Evolutionary conservation across 1,140 invertebrate species (phyloP), one percentile per base, ranked within the genome.

Genomic region (Euglossa dilemma): DNA sequence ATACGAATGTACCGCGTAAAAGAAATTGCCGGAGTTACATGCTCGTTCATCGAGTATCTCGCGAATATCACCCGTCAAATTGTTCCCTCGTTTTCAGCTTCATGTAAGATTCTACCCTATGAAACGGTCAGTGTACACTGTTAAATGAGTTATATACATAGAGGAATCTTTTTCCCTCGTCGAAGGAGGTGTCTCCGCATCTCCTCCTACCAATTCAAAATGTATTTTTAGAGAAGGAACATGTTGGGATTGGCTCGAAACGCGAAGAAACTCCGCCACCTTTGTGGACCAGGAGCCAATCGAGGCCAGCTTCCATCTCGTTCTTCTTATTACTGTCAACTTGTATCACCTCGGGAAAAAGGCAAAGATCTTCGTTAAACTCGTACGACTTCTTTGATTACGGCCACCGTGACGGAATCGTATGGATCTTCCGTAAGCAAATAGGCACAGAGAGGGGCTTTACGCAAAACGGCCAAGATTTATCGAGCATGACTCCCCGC

Each of bases 181-280:
- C 52, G 69, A 86, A 73, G 86, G 89, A 89, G 88, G 89, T 87
- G 77, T 86, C 74, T 77, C 76, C 28, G 57, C 86, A 87, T 91
- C 90, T 91, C 90, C 90, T 89, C 89, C 90, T 90, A 91, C 87
- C 52, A 73, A 91, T 90, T 91, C 85, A 83, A 90, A 89, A 87
- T 88, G 61, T 91, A 92, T 92, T 92, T 91, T 92, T 92, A 91
- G 90, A 71, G 67, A 28, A 70, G 63, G 56, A 72, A 82, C 54
- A 83, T 78, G 66, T 59, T 23, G 45, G 67, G 63, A 91, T 92
- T 92, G 91, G 91, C 69, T 85, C 75, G 64, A 74, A 84, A 80
- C 63, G 28, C 36, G 57, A 77, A 69, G 82, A 86, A 89, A 91
- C 90, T 84, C 87, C 91, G 90, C 91, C 91, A 87, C 83, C 80